Evolutionary conservation across 2,797 vertebrate species (phyloP).

Genomic region (Eulemur rubriventer): DNA sequence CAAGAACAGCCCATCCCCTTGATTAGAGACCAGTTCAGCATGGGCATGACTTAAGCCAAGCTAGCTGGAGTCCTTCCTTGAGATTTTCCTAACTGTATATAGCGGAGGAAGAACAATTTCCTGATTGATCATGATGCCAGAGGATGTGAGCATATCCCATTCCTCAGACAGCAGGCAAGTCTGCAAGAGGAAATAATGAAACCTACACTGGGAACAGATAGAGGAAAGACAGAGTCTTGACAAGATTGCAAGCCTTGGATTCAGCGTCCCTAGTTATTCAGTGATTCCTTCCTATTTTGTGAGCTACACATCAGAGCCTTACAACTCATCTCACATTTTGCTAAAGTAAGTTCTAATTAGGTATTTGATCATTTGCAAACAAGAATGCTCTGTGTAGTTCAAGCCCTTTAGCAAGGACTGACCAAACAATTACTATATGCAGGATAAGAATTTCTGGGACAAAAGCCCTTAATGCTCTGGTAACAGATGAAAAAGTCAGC

Average conservation of each 20-base stretch:
- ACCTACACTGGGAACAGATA: background rate
- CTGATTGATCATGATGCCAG: background rate
- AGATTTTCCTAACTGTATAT: background rate
- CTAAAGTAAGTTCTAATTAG: slow-evolving; percentile 9
- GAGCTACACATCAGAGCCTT: background rate
- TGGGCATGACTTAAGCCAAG: background rate
- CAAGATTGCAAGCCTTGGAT: background rate
- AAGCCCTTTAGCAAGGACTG: background rate
- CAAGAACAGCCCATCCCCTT: background rate
- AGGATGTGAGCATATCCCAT: background rate
- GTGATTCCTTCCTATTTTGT: background rate
- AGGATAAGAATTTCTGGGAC: background rate
- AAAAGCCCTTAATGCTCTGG: background rate
- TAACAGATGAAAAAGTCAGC: background rate
- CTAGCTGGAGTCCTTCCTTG: background rate
- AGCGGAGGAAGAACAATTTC: background rate
- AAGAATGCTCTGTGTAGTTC: background rate
- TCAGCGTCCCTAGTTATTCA: background rate
- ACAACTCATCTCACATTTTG: background rate
- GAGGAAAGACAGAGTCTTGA: background rate
- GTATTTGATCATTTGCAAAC: slow-evolving; percentile 4
- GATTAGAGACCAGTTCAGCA: background rate
- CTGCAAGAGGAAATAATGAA: slow-evolving; percentile 2
- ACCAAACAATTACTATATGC: background rate
- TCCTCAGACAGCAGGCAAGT: background rate